A percentile compares a stretch with the other conserved stretches of the same genome.
phyloP scores from a whole-genome alignment of 1,140 invertebrate species.

The Cydia strobilella region DNA sequence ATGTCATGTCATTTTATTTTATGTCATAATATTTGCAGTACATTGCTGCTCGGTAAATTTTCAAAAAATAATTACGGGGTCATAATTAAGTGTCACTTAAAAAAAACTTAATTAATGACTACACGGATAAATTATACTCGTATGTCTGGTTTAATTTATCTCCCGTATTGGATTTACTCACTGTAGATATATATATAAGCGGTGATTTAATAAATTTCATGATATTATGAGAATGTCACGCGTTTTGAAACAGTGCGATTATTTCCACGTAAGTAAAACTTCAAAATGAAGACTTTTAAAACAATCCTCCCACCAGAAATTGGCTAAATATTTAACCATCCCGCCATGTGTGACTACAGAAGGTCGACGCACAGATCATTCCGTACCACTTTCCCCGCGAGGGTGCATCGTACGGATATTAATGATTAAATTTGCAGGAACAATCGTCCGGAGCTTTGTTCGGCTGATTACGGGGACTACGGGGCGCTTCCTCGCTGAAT shows the following conservation, averaged over 20 bases:
- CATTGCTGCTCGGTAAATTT: too few species aligned
- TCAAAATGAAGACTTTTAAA: not conserved
- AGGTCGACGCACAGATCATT: not conserved
- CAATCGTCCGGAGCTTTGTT: slow-evolving; percentile 57
- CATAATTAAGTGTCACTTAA: too few species aligned
- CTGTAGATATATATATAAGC: too few species aligned
- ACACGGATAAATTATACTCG: too few species aligned
- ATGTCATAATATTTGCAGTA: too few species aligned
- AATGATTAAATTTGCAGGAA: slow-evolving; percentile 71
- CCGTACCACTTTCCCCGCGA: not conserved
- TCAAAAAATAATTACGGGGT: too few species aligned
- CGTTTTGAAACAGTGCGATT: not conserved
- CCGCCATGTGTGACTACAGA: slow-evolving; percentile 16
- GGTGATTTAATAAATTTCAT: too few species aligned
- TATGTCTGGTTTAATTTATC: too few species aligned
- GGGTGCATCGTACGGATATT: slow-evolving; percentile 37
- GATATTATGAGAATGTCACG: too few species aligned
- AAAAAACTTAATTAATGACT: too few species aligned
- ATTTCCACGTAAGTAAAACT: not conserved
- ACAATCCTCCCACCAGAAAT: not conserved
- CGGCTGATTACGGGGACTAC: slow-evolving; percentile 53
- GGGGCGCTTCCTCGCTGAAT: slow-evolving; percentile 54
- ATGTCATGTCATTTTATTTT: too few species aligned
- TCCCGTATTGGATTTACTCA: too few species aligned
- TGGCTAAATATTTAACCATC: not conserved